Percentiles rank a stretch among this genome's conserved stretches.
These are phyloP conservation scores for Acleris sparsana DNA, from an alignment of 2,888 invertebrate genomes.

Conservation along the genomic window DNA sequence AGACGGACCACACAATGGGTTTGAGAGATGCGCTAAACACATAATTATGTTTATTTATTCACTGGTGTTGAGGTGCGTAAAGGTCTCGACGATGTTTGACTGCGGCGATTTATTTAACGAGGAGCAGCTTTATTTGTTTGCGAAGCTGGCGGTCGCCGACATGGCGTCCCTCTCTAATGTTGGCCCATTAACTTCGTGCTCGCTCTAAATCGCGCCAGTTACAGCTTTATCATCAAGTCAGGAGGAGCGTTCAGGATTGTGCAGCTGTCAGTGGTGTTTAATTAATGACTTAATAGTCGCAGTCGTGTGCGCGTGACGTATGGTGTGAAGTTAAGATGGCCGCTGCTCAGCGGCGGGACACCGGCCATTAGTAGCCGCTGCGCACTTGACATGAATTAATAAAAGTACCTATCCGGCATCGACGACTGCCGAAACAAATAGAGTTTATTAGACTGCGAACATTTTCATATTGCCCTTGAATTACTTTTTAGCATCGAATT, in stretches of 20 bases:
- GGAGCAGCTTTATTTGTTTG: constrained; percentile 73
- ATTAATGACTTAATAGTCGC: constrained; percentile 71
- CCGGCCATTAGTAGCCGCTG: constrained; percentile 34
- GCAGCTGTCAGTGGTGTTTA: constrained; percentile 53
- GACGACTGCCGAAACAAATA: neutral
- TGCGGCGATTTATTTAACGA: constrained; percentile 74
- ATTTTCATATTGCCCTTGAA: neutral
- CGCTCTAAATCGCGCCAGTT: constrained; percentile 56
- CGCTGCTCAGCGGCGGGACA: constrained; percentile 28
- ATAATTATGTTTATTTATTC: constrained; percentile 68
- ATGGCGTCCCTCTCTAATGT: constrained; percentile 63
- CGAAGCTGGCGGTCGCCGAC: constrained; percentile 50
- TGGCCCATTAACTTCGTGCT: constrained; percentile 64
- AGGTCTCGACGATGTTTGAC: constrained; percentile 68
- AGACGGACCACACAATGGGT: constrained; percentile 32
- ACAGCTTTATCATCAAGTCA: constrained; percentile 57
- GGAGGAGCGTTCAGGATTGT: constrained; percentile 47
- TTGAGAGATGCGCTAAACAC: constrained; percentile 51
- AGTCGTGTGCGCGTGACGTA: constrained; percentile 54
- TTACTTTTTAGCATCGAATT: neutral
- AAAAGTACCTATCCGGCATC: neutral
- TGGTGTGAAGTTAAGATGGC: constrained; percentile 34
- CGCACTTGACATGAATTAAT: constrained; percentile 24
- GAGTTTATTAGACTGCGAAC: neutral
- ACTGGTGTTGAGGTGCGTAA: constrained; percentile 64